Evolutionary conservation across 2,113 vertebrate species (phyloP).

Genomic region (Rhinoptilus africanus): DNA sequence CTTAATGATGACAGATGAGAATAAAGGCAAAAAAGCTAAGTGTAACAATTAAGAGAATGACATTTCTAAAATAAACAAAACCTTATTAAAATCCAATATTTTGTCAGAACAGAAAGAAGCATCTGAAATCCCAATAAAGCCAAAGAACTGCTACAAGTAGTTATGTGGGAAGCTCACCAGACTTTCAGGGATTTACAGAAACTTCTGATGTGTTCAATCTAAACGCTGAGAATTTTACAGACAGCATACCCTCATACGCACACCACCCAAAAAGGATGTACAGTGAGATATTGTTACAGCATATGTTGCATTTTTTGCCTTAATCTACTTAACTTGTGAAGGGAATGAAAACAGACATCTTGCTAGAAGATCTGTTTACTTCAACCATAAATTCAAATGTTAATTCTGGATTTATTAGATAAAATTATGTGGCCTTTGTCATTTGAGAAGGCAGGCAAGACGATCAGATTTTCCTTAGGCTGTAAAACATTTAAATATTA

Average conservation of each 20-base stretch:
- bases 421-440: slow-evolving; percentile 40
- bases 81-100: slow-evolving; percentile 9
- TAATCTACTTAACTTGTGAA: slow-evolving; percentile 39
- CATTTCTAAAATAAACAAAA: slow-evolving; percentile 32
- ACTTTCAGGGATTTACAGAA: neutral
- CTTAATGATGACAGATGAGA: neutral
- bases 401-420: slow-evolving; percentile 48
- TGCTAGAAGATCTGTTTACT: slow-evolving; percentile 43
- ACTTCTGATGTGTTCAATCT: neutral
- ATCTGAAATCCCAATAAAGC: neutral
- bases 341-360: slow-evolving; percentile 47
- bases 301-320: slow-evolving; percentile 31
- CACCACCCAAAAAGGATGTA: neutral
- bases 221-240: slow-evolving; percentile 3
- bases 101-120: slow-evolving; percentile 20
- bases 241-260: neutral
- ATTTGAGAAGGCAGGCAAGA: slow-evolving; percentile 18
- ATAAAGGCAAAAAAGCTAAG: neutral
- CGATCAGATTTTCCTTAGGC: slow-evolving; percentile 13
- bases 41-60: neutral
- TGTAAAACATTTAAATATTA: slow-evolving; percentile 28
- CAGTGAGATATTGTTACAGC: slow-evolving; percentile 35
- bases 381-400: slow-evolving; percentile 43
- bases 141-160: neutral
- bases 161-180: slow-evolving; percentile 9